Evolutionary conservation across 2,888 invertebrate genomes (phyloP), one percentile per base, ranked within the genome.

Genomic region (Yponomeuta plumbellus): DNA sequence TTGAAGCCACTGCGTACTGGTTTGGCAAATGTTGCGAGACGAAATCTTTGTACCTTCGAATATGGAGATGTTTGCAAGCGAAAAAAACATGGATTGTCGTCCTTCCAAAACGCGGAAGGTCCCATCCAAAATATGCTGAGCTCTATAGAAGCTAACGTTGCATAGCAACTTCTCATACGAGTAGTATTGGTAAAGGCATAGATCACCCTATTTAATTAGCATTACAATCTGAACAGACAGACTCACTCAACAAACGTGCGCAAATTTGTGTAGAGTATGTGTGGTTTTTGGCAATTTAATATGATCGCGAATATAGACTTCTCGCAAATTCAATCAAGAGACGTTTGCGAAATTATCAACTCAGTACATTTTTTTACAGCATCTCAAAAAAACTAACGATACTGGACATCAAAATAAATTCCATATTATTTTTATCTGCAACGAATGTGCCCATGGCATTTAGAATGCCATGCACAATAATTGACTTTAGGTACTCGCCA

Each of bases 281-380:
- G 39, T 39, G 11, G 26, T 44, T 52, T 52, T 52, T 52, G 44
- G 44, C 44, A 52, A 17, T 17, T 52, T 52, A 52, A 13, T 52
- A 13, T 52, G 5, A 52, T 17, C 17, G 44, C 17, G 44, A 52
- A 52, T 52, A 44, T 11, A 44, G n/a, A 39, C 61, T 21, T 58
- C 66, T 63, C 44, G 57, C 67, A 64, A 68, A 67, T 66, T 66
- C 61, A 67, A 67, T 67, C 61, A 23, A 39, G 52, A 66, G 34
- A 57, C 40, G 56, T 65, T 61, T 68, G 59, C 26, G 74, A 74
- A 80, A 82, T 83, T 80, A 82, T 75, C 76, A 72, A 73, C 72
- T 74, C 66, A 67, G 71, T 73, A 74, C 74, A 68, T 76, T 74
- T 75, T 74, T 73, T 71, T 73, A 73, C 73, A 75, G 34, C 8